A percentile compares a stretch with the other conserved stretches of the same genome.
These are phyloP conservation scores for Caranx ignobilis DNA, from an alignment of 2,113 vertebrate species.

Conservation along the genomic window DNA sequence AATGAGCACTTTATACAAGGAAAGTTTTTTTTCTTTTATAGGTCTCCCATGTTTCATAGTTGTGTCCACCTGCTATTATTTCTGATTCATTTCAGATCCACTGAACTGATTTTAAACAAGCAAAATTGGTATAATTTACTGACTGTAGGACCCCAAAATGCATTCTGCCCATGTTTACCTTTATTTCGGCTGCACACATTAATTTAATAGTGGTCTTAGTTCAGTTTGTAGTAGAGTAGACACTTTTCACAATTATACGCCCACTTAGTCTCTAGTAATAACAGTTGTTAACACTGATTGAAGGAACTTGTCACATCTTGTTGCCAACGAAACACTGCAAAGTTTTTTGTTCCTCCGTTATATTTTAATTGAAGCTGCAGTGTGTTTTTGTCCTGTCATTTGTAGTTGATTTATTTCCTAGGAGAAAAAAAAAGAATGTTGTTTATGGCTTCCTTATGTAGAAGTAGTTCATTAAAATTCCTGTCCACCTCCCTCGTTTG, in stretches of 20 bases:
- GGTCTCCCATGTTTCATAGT: slow-evolving; percentile 19
- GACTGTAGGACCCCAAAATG: too few relatives aligned
- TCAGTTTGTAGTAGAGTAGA: too few relatives aligned
- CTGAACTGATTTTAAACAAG: slow-evolving; percentile 26
- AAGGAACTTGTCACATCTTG: slow-evolving; percentile 18
- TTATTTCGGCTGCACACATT: too few relatives aligned
- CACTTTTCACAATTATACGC: too few relatives aligned
- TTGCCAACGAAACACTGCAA: background rate
- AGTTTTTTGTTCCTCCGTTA: slow-evolving; percentile 22
- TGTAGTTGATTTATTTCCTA: slow-evolving; percentile 52
- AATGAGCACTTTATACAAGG: slow-evolving; percentile 46
- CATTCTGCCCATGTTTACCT: too few relatives aligned
- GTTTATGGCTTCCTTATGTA: slow-evolving; percentile 69
- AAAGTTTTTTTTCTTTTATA: slow-evolving; percentile 11
- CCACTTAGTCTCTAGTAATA: too few relatives aligned
- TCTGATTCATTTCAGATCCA: slow-evolving; percentile 18
- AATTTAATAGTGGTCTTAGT: too few relatives aligned
- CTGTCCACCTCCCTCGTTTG: slow-evolving; percentile 66
- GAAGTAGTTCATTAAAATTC: slow-evolving; percentile 77
- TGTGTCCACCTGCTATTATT: background rate
- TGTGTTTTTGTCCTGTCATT: slow-evolving; percentile 35
- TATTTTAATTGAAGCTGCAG: slow-evolving; percentile 31
- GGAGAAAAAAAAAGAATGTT: slow-evolving; percentile 54
- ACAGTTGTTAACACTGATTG: background rate
- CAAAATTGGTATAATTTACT: slow-evolving; percentile 26